A percentile compares a stretch with the other conserved stretches of the same genome.
These are phyloP conservation scores for Petrocephalus sullivani DNA, from an alignment of 2,797 vertebrate genomes.

Conservation along the genomic window DNA sequence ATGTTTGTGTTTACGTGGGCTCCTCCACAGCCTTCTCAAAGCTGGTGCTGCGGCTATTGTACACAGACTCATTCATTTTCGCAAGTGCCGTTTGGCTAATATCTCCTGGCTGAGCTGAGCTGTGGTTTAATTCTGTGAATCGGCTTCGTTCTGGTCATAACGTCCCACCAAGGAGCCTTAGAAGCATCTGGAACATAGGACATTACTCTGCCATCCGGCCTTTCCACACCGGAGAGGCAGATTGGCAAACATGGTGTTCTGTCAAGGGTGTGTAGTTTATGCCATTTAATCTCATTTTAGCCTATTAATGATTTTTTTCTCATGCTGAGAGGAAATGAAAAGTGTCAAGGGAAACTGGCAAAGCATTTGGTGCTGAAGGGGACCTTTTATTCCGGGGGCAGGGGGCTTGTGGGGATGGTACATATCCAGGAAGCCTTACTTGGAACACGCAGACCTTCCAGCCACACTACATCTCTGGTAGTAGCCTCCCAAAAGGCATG, in stretches of 20 bases:
- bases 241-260: neutral
- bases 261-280: neutral
- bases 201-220: no score
- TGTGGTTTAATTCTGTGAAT: neutral
- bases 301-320: slow-evolving; percentile 9
- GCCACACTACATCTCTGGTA: neutral
- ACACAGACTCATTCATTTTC: neutral
- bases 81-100: neutral
- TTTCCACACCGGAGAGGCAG: neutral
- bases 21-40: neutral
- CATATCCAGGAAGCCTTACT: neutral
- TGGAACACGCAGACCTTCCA: neutral
- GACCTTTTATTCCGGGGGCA: neutral
- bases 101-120: neutral
- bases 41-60: neutral
- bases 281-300: slow-evolving; percentile 2
- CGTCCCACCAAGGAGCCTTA: neutral
- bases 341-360: slow-evolving; percentile 5
- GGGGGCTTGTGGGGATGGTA: neutral
- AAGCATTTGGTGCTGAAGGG: neutral
- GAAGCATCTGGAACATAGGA: neutral
- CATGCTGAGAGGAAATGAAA: slow-evolving; percentile 2
- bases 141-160: neutral
- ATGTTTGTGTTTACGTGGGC: neutral
- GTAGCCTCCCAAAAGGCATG: neutral